Percentiles rank a stretch among this genome's conserved stretches.
phyloP scores from a whole-genome alignment of 2,888 invertebrate genomes.

The Miltochrista miniata region DNA sequence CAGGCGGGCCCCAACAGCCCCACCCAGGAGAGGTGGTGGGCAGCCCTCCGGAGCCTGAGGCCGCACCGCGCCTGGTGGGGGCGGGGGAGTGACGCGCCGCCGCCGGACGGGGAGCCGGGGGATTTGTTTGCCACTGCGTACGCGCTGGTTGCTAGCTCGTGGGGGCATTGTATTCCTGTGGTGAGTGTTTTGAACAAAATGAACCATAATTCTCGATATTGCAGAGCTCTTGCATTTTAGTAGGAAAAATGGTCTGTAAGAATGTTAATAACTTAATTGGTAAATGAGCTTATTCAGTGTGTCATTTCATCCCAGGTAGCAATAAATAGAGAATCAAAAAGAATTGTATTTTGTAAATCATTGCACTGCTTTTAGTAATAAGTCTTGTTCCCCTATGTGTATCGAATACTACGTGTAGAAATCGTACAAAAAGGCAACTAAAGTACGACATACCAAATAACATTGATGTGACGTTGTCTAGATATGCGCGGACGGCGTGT shows the following conservation, averaged over 20 bases:
- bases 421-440: too few species aligned
- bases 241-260: too few species aligned
- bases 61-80: slow-evolving; percentile 63
- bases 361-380: too few species aligned
- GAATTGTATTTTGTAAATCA: too few species aligned
- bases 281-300: neutral
- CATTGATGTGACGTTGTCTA: neutral
- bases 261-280: too few species aligned
- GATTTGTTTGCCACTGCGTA: slow-evolving; percentile 50
- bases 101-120: slow-evolving; percentile 33
- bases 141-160: slow-evolving; percentile 58
- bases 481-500: slow-evolving; percentile 67
- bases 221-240: too few species aligned
- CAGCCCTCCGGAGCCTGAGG: slow-evolving; percentile 50
- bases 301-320: too few species aligned
- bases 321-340: too few species aligned
- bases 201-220: too few species aligned
- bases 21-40: slow-evolving; percentile 62
- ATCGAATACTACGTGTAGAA: too few species aligned
- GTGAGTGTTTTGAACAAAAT: slow-evolving; percentile 49
- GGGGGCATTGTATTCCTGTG: slow-evolving; percentile 74
- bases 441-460: too few species aligned
- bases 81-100: slow-evolving; percentile 47
- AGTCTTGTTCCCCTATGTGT: too few species aligned
- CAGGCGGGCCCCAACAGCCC: slow-evolving; percentile 9